A percentile compares a stretch with the other conserved stretches of the same genome.
Evolutionary conservation across 2,797 vertebrate genomes (phyloP).

Genomic region (Lutjanus argentimaculatus): DNA sequence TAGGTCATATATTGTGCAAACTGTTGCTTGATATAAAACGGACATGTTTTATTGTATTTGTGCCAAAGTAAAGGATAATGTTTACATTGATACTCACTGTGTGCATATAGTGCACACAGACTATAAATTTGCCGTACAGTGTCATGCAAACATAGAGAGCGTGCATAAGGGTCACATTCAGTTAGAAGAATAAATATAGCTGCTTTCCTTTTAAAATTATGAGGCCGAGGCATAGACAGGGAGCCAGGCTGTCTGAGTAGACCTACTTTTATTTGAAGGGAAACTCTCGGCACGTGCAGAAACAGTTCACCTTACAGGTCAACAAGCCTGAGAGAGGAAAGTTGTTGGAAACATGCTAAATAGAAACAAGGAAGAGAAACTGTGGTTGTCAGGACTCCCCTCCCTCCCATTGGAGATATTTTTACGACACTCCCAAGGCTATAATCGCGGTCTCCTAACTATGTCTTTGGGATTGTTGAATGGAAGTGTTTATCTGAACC

Average conservation of each 20-base stretch:
- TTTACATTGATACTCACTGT: constrained; percentile 22
- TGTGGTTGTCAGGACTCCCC: constrained; percentile 56
- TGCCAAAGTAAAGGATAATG: constrained; percentile 17
- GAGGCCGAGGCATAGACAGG: constrained; percentile 34
- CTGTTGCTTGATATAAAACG: constrained; percentile 2
- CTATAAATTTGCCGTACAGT: constrained; percentile 24
- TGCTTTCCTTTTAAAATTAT: constrained; percentile 45
- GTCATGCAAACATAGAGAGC: constrained; percentile 24
- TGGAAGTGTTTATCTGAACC: constrained; percentile 84
- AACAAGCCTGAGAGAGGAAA: constrained; percentile 61
- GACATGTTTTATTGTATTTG: constrained; percentile 19
- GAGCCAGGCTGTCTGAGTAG: constrained; percentile 71
- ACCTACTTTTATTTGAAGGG: constrained; percentile 56
- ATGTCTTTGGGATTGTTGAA: constrained; percentile 80
- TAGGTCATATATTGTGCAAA: neutral
- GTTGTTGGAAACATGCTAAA: constrained; percentile 72
- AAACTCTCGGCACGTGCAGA: constrained; percentile 69
- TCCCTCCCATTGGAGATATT: constrained; percentile 78
- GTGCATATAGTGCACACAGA: constrained; percentile 12
- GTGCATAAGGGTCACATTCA: constrained; percentile 18
- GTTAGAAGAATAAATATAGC: constrained; percentile 44
- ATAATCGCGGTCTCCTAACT: constrained; percentile 84
- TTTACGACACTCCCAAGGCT: constrained; percentile 79
- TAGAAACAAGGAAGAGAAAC: constrained; percentile 71
- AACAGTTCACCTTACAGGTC: constrained; percentile 74